Evolutionary conservation across 2,113 vertebrate species (phyloP).

Genomic region (Dipodomys merriami): DNA sequence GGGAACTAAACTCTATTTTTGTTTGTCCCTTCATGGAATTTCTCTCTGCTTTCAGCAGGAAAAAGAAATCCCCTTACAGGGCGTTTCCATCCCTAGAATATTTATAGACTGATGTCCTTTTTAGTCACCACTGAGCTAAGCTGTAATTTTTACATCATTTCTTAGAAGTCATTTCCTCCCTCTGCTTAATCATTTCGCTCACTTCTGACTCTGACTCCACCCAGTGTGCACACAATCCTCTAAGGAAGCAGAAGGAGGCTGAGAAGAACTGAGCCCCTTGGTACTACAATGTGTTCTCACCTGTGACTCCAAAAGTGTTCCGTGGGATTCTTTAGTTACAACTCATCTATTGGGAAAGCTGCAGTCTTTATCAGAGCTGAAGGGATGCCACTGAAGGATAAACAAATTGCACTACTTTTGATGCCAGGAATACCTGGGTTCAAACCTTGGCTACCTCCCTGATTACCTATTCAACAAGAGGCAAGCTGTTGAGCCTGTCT

Average conservation of each 20-base stretch:
- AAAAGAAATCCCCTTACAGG: neutral
- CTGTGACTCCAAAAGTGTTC: neutral
- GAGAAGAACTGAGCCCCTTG: rapidly evolving
- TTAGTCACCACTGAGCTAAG: constrained; percentile 65
- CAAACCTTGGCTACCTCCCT: neutral
- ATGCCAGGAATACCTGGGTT: neutral
- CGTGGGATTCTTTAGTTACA: neutral
- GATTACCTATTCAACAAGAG: neutral
- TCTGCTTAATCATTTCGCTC: constrained; percentile 52
- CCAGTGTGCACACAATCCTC: neutral
- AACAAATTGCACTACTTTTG: neutral
- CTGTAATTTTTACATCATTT: constrained; percentile 56
- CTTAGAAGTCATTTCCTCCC: constrained; percentile 56
- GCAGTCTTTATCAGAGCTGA: neutral
- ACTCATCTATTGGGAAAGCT: neutral
- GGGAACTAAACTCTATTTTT: neutral
- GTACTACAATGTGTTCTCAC: neutral
- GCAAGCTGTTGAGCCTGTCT: neutral
- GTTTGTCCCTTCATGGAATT: constrained; percentile 38
- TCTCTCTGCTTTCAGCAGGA: neutral
- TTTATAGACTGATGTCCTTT: constrained; percentile 47
- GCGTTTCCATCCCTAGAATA: constrained; percentile 34
- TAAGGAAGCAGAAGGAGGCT: neutral
- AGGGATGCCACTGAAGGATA: neutral
- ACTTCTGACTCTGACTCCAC: constrained; percentile 49